These are phyloP conservation scores for Acropora yongei DNA, from an alignment of 64 coral and sea anemone species.

Conservation along the genomic window DNA sequence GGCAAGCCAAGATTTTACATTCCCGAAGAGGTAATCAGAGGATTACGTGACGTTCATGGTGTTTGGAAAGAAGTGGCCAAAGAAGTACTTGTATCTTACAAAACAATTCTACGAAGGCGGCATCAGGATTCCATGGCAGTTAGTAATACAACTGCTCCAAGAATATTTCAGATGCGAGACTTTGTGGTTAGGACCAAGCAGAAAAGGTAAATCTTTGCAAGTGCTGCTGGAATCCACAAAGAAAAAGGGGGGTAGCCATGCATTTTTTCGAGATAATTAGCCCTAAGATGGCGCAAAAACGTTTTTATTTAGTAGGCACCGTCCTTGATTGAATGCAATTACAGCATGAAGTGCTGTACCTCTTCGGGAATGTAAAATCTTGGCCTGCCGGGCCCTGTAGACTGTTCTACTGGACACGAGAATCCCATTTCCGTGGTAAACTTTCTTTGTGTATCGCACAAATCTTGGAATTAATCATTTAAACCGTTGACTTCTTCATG, in stretches of 20 bases:
- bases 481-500: slow-evolving; percentile 20
- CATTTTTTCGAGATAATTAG: too few species aligned
- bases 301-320: too few species aligned
- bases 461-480: slow-evolving; percentile 21
- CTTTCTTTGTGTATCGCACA: slow-evolving; percentile 35
- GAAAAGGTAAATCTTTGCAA: too few species aligned
- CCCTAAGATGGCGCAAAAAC: too few species aligned
- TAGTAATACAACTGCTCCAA: slow-evolving; percentile 38
- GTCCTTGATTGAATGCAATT: too few species aligned
- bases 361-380: slow-evolving; percentile 50
- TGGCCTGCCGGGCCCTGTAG: slow-evolving; percentile 1
- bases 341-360: slow-evolving; percentile 1
- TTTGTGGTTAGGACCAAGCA: slow-evolving; percentile 31
- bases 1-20: slow-evolving; percentile 5
- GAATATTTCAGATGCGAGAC: slow-evolving; percentile 37
- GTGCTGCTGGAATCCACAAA: too few species aligned
- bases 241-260: too few species aligned
- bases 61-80: slow-evolving; percentile 18
- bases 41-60: slow-evolving; percentile 20
- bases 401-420: slow-evolving; percentile 44
- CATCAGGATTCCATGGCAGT: slow-evolving; percentile 62
- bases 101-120: slow-evolving; percentile 74
- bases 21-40: slow-evolving; percentile 36
- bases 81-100: slow-evolving; percentile 60
- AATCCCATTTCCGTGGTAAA: slow-evolving; percentile 64